Evolutionary conservation across 2,113 vertebrate species (phyloP), one percentile per base, ranked within the genome.

Genomic region (Vanacampus margaritifer): DNA sequence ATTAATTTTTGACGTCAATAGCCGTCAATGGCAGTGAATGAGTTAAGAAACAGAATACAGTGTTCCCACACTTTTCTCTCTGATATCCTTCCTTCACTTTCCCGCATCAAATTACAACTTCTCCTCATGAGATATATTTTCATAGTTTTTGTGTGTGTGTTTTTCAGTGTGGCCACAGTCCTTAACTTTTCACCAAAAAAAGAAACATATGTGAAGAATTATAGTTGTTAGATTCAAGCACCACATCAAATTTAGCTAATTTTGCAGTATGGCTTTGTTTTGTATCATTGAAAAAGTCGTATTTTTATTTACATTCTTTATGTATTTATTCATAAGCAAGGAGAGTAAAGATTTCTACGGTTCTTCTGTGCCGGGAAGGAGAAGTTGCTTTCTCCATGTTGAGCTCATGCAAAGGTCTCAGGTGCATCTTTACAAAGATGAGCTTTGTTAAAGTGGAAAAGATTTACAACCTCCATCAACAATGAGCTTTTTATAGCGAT

Each of bases 401-500:
- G 78, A 86, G 85, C 80, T 89, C 85, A 89, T 75, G 77, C 78
- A 64, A 80, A 67, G 65, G 69, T 84, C 84, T 89, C 88, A 87
- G 84, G 88, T 92, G 90, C 86, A 73, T 69, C 54, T 61, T 86
- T 77, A 88, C 87, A 92, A 91, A 88, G 82, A 9, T 51, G 72
- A 74, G 72, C 79, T 80, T 84, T 89, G 81, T 88, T 41, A 79
- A 74, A 76, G 48, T 71, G 69, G 69, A 64, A 68, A 59, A 62
- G 74, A 69, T 70, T 67, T 57, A 72, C 12, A 10, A 64, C 58
- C 58, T 60, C 65, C 64, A 60, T 68, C 63, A 73, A 65, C 75
- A 74, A 72, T 28, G 67, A 65, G 69, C 58, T 61, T 59, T 65
- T 75, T 61, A n/a, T 64, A 68, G 68, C 83, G 75, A 84, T 78